A percentile compares a stretch with the other conserved stretches of the same genome.
Conservation (phyloP, 2,888 invertebrate genomes). For the Ophion costatus region DNA sequence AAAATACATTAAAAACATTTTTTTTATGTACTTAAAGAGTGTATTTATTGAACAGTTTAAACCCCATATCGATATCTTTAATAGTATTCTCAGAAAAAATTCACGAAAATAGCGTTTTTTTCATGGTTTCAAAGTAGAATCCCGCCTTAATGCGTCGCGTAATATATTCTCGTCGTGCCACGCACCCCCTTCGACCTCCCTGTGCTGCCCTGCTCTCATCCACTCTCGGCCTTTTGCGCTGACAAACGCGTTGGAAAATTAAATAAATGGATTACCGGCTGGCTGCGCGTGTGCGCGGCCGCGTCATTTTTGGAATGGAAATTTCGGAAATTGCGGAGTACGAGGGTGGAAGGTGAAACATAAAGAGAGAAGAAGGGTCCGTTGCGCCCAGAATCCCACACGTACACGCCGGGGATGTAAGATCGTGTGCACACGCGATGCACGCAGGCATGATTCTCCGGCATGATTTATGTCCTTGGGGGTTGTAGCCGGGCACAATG, state of each 20-base stretch:
- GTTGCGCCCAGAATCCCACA: conserved; percentile 14
- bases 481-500: conserved; percentile 76
- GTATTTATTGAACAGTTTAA: no score
- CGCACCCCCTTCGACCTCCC: neutral
- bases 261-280: conserved; percentile 65
- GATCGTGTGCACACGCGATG: conserved; percentile 61
- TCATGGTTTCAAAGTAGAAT: no score
- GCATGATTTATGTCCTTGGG: conserved; percentile 70
- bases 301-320: conserved; percentile 66
- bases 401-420: conserved; percentile 9
- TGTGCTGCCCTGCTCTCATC: neutral
- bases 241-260: conserved; percentile 63
- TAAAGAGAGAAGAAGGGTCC: conserved; percentile 9
- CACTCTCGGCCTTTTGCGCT: neutral
- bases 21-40: no score
- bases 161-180: neutral
- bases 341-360: conserved; percentile 24
- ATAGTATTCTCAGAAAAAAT: no score
- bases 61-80: no score
- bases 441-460: conserved; percentile 61
- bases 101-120: no score
- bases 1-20: no score
- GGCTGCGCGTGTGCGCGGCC: conserved; percentile 38
- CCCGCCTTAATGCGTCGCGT: neutral
- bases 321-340: conserved; percentile 63